Evolutionary conservation across 2,888 invertebrate genomes (phyloP).

Genomic region (Agonopterix alstromeriana): DNA sequence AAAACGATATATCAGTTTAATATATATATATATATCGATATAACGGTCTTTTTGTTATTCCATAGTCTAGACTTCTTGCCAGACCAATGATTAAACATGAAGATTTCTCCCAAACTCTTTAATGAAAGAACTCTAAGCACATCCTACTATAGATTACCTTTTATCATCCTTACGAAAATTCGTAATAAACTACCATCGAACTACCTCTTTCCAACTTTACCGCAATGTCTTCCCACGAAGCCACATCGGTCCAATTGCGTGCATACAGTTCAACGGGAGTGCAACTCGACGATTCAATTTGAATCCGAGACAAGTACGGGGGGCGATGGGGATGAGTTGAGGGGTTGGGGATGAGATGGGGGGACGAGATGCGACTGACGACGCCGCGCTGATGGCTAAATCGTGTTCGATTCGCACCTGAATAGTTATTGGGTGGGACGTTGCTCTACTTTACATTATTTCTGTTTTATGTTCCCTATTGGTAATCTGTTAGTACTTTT

Average conservation of each 20-base stretch:
- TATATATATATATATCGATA: no score
- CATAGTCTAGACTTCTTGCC: no score
- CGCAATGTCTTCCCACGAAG: slow-evolving; percentile 33
- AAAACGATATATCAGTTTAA: no score
- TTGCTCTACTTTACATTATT: slow-evolving; percentile 33
- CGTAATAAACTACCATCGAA: no score
- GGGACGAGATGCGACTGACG: slow-evolving; percentile 41
- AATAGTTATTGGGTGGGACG: slow-evolving; percentile 21
- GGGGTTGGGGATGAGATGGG: slow-evolving; percentile 7
- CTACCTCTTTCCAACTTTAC: slow-evolving; percentile 15
- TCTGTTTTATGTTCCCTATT: no score
- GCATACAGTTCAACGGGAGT: slow-evolving; percentile 42
- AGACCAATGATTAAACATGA: no score
- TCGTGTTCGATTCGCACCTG: slow-evolving; percentile 73
- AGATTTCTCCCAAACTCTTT: no score
- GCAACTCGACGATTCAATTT: slow-evolving; percentile 63
- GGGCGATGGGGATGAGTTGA: slow-evolving; percentile 5
- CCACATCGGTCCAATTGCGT: slow-evolving; percentile 52
- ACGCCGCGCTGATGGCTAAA: slow-evolving; percentile 66
- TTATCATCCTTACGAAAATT: no score
- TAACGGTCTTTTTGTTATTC: no score
- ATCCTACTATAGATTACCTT: slow-evolving; percentile 9
- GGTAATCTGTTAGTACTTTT: no score
- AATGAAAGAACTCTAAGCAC: not conserved
- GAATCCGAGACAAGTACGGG: slow-evolving; percentile 43